Conservation (phyloP, 2,797 vertebrate species). For the Enteromius unitaeniatus region DNA sequence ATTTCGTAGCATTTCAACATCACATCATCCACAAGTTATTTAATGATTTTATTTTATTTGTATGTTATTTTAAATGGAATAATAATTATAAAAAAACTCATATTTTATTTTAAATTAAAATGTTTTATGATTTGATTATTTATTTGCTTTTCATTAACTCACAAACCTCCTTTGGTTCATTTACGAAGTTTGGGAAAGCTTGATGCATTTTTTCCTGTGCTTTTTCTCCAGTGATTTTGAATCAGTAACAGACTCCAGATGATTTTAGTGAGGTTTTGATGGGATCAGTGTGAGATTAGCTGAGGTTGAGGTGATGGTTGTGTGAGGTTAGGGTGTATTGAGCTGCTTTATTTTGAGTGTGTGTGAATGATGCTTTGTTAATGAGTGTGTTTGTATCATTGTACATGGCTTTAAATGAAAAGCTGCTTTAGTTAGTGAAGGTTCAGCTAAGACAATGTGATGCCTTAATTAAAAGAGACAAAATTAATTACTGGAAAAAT, state of each 20-base stretch:
- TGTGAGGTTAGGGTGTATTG: not conserved
- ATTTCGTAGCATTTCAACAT: too few species aligned
- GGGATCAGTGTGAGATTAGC: not conserved
- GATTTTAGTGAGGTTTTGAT: not conserved
- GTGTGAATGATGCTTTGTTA: not conserved
- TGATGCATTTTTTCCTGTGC: not conserved
- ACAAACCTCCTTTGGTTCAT: too few species aligned
- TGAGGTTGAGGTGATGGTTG: not conserved
- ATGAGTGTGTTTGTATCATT: slow-evolving; percentile 11
- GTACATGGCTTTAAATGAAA: slow-evolving; percentile 46
- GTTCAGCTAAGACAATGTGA: slow-evolving; percentile 20
- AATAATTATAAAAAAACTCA: too few species aligned
- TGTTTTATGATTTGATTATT: not conserved
- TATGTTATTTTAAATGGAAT: too few species aligned
- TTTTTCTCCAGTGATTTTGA: too few species aligned
- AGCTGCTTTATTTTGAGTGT: not conserved
- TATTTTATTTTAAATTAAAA: too few species aligned
- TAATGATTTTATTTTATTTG: too few species aligned
- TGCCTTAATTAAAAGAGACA: slow-evolving; percentile 58
- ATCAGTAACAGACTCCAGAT: too few species aligned
- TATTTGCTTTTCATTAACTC: not conserved
- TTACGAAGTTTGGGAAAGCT: not conserved
- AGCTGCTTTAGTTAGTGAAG: slow-evolving; percentile 47
- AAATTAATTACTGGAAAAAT: slow-evolving; percentile 61
- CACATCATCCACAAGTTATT: too few species aligned